These are phyloP conservation scores for Crepidodera aurea DNA, from an alignment of 2,888 invertebrate genomes.

Conservation along the genomic window DNA sequence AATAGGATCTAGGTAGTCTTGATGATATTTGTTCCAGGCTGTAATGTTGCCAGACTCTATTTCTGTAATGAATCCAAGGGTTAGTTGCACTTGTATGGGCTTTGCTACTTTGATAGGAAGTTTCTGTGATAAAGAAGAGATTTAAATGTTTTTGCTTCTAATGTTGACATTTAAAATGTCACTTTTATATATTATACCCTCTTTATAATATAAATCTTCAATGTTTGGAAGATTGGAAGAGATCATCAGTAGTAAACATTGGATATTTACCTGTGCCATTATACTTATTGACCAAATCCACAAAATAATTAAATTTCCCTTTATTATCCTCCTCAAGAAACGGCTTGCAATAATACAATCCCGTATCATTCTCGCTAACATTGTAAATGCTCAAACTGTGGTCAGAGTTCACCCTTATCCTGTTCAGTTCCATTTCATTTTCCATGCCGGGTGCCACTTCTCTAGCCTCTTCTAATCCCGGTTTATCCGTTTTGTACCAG, in stretches of 20 bases:
- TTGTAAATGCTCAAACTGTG: conserved; percentile 62
- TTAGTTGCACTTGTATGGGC: too few species aligned
- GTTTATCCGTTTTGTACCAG: conserved; percentile 63
- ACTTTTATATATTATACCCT: too few species aligned
- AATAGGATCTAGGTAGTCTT: conserved; percentile 61
- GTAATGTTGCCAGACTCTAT: conserved; percentile 61
- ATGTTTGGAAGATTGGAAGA: too few species aligned
- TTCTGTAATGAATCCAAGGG: conserved; percentile 4
- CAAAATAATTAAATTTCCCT: conserved; percentile 61
- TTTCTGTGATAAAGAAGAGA: too few species aligned
- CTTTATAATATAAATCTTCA: too few species aligned
- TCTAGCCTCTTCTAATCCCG: conserved; percentile 50
- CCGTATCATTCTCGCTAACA: conserved; percentile 59
- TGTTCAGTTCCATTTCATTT: conserved; percentile 60
- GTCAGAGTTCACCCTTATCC: conserved; percentile 60
- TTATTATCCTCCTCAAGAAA: conserved; percentile 56
- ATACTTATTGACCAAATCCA: conserved; percentile 21
- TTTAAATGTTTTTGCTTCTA: too few species aligned
- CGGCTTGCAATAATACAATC: conserved; percentile 64
- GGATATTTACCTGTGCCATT: conserved; percentile 18
- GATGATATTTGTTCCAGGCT: conserved; percentile 64
- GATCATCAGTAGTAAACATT: too few species aligned
- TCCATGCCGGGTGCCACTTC: conserved; percentile 62
- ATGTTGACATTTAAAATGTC: too few species aligned
- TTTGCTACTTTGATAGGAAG: too few species aligned